Evolutionary conservation across 2,888 invertebrate genomes (phyloP), one percentile per base, ranked within the genome.

Genomic region (Diploptera punctata): DNA sequence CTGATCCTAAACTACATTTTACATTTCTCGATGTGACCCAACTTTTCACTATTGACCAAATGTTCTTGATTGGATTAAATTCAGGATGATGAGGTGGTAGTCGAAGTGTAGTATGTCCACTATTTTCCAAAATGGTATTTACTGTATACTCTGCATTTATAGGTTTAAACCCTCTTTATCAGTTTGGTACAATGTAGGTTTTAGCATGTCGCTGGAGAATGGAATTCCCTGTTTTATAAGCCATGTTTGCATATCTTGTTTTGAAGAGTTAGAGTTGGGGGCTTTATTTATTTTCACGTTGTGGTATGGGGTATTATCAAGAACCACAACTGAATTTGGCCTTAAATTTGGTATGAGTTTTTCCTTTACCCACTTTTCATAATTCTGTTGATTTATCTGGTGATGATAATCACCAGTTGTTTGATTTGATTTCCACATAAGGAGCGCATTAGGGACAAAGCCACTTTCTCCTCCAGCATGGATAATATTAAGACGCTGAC

Each of bases 11-110:
- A 18, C 33, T 62, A 16, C 62, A 33, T 9, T 19, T n/a, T 9
- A 62, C 2, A 18, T 62, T 62, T 33, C 16, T 2, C 7, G 62
- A 62, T 13, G 18, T 38, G n/a, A 62, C 38, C 24, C 24, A 18
- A 21, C 38, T n/a, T n/a, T 31, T 62, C 26, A 62, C 38, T 13
- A 3, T 4, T 13, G 33, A n/a, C 13, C 33, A 33, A 16, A 62
- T 62, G n/a, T 33, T 62, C 33, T 62, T 18, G 7, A 33, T 18
- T n/a, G 62, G 33, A 24, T 62, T 62, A 13, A 33, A 33, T 18
- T 62, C 62, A 33, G n/a, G 38, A 38, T 33, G 62, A 62, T 62
- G 16, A 10, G 62, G 62, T 5, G 38, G 62, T 5, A 62, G 24
- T 18, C 3, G 33, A 33, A 33, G 62, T 31, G 33, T 5, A 21